Evolutionary conservation across 2,113 vertebrate genomes (phyloP), one percentile per base, ranked within the genome.

Genomic region (Azemiops feae): DNA sequence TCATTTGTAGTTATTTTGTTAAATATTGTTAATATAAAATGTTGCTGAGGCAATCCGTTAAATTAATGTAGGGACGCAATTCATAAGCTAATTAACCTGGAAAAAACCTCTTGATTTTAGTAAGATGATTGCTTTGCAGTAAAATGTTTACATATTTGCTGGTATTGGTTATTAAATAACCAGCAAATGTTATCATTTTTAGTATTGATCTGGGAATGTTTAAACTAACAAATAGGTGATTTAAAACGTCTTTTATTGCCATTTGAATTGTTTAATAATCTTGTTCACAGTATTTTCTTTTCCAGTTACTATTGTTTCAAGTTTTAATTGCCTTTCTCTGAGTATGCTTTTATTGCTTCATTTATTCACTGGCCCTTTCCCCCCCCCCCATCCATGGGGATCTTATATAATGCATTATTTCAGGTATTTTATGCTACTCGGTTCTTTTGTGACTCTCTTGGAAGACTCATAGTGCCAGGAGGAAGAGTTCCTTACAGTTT

Each of bases 111-210:
- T 87, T 69, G 50, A 69, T 87, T 64, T 88, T 47, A 88, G 8
- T 88, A 25, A 54, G 47, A 74, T 89, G 54, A 81, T 34, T 81
- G 52, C 87, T 85, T 25, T 25, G 54, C 34, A 47, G 39, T 81
- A 85, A 92, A 85, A 85, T 89, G 64, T 55, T 81, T 47, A 81
- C 34, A 81, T 92, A 81, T 89, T 43, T 55, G 64, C 60, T 57
- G 34, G 0, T 92, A 92, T 89, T 52, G 85, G 11, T 69, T 4
- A 1, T 53, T 89, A 74, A 81, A 74, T 3, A 2, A 16, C 57
- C 45, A 91, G 85, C n/a, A 34, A 55, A 85, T 5, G 18, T 54
- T 93, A 69, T 50, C 11, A n/a, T 91, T 22, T 94, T 94, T 87
- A 22, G 2, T 39, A 92, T n/a, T 54, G 85, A 92, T 90, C 52